Evolutionary conservation across 2,113 vertebrate species (phyloP), one percentile per base, ranked within the genome.

Genomic region (Sigmodon hispidus): DNA sequence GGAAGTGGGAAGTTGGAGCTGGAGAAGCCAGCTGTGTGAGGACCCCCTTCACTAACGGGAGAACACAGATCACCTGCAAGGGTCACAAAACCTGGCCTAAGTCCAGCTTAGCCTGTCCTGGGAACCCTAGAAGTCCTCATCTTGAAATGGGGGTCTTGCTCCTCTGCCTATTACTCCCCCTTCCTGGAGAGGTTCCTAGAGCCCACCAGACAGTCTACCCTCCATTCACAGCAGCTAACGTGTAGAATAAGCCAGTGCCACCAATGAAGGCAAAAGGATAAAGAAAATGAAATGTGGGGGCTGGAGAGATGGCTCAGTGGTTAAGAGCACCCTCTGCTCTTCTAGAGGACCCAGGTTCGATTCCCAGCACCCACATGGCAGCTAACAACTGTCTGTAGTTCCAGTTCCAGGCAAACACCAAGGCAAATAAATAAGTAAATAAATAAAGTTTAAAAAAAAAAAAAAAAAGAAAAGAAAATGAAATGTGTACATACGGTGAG

Each of bases 61-160:
- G 69, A 70, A 36, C 48, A 69, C 24, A 77, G 17, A 45, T 4
- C 69, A 12, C 34, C 29, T 75, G 15, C 48, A 50, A 61, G 87
- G 31, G 61, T 50, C 48, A 5, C 1, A 81, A 79, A 63, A 40
- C 65, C 9, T 29, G 52, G 36, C 17, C 52, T 65, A 45, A 4
- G 1, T 43, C 45, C 19, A 52, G 59, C 6, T n/a, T 50, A 76
- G 61, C 87, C 21, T 13, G 83, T 40, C n/a, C 50, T 8, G 67
- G 48, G 73, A 94, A 94, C 50, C 77, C 67, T 2, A 1, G 0
- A 8, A 72, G 6, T 76, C 70, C 72, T 55, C 43, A 45, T 21
- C 21, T 5, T 0, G 1, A 69, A 61, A 24, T 9, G 29, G 36
- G 0, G 4, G 17, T 3, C 57, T n/a, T 26, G 67, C 40, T 34